phyloP scores from a whole-genome alignment of 2,888 invertebrate genomes.

The Ochropacha duplaris region DNA sequence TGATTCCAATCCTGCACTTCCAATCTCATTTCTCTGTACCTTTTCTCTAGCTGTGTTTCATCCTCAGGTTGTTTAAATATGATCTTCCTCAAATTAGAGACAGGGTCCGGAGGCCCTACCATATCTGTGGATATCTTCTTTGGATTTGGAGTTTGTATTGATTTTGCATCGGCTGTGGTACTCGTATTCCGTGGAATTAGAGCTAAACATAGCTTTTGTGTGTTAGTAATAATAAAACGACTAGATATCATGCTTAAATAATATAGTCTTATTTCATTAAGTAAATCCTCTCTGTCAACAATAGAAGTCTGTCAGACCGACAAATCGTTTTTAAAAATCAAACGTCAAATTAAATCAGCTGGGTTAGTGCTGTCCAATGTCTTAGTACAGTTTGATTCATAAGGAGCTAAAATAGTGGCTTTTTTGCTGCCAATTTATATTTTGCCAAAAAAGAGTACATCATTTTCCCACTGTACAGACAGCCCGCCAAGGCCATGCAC shows the following conservation, averaged over 20 bases:
- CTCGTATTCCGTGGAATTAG: conserved; percentile 37
- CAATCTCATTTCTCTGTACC: conserved; percentile 84
- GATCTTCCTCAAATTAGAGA: conserved; percentile 90
- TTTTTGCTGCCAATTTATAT: no score
- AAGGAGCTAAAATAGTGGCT: no score
- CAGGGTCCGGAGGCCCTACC: conserved; percentile 91
- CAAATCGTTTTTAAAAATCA: no score
- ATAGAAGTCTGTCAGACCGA: no score
- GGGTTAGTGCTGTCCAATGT: no score
- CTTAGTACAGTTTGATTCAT: no score
- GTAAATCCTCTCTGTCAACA: no score
- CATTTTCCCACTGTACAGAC: no score
- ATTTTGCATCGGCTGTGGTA: conserved; percentile 54
- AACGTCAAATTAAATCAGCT: no score
- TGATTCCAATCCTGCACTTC: conserved; percentile 93
- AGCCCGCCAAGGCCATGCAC: no score
- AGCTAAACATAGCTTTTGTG: conserved; percentile 27
- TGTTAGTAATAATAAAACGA: conserved; percentile 19
- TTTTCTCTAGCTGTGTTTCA: conserved; percentile 86
- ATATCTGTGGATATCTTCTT: conserved; percentile 80
- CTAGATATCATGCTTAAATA: conserved; percentile 25
- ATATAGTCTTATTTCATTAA: conserved; percentile 4
- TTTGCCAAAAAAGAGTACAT: no score
- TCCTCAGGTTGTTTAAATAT: conserved; percentile 84
- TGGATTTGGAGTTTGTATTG: conserved; percentile 64